These are phyloP conservation scores for Eupithecia subfuscata DNA, from an alignment of 2,888 invertebrate genomes.

Conservation along the genomic window DNA sequence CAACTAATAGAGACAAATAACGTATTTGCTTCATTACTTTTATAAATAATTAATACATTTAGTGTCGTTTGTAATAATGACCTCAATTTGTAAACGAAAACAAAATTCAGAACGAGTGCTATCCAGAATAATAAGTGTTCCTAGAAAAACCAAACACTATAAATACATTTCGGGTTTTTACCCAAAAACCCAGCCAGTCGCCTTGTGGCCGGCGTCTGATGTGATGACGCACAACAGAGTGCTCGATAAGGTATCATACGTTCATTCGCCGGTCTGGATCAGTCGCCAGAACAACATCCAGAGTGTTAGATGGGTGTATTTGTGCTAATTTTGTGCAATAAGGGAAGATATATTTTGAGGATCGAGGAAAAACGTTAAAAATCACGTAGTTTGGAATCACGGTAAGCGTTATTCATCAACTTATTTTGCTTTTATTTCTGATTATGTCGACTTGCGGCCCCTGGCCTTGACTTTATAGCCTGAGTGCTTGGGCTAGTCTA, in stretches of 20 bases:
- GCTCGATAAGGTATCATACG: background rate
- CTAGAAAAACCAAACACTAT: background rate
- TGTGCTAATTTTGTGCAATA: constrained; percentile 1
- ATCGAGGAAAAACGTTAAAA: background rate
- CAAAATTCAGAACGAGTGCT: background rate
- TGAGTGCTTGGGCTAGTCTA: background rate
- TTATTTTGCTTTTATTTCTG: background rate
- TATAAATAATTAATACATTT: too few species aligned
- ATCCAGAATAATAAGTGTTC: background rate
- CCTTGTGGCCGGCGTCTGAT: background rate
- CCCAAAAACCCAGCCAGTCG: constrained; percentile 1
- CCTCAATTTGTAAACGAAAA: background rate
- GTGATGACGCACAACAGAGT: constrained; percentile 1
- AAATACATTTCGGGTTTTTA: background rate
- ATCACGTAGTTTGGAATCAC: background rate
- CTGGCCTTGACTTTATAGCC: constrained; percentile 1
- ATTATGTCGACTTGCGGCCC: background rate
- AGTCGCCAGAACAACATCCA: constrained; percentile 4
- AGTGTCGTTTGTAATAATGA: background rate
- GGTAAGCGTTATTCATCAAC: background rate
- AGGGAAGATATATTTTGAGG: background rate
- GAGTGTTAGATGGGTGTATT: background rate
- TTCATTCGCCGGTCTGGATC: constrained; percentile 8
- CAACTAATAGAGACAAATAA: background rate
- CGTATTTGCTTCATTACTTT: too few species aligned